These are phyloP conservation scores for Drosophila diplacantha DNA, from an alignment of 2,888 invertebrate genomes.

Conservation along the genomic window DNA sequence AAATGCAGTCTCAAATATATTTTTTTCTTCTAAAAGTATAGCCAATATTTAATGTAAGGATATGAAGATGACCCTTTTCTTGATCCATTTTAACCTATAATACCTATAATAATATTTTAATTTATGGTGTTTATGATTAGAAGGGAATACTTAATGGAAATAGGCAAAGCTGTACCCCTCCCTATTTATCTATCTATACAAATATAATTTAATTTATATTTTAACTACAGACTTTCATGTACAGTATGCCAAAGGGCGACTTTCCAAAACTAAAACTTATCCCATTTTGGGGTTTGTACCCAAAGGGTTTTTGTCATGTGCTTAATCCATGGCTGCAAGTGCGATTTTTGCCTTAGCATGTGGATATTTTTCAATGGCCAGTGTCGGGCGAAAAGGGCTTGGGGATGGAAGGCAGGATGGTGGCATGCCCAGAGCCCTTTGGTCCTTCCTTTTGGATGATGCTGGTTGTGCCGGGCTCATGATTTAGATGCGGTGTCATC, in stretches of 20 bases:
- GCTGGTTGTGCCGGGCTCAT: conserved; percentile 35
- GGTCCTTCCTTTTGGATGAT: conserved; percentile 11
- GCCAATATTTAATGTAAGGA: too few species aligned
- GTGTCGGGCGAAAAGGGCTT: conserved; percentile 29
- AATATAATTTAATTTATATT: neutral
- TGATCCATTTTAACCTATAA: too few species aligned
- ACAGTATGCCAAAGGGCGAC: neutral
- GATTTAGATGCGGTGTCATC: conserved; percentile 46
- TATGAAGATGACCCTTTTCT: neutral
- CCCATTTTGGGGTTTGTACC: conserved; percentile 12
- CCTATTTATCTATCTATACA: neutral
- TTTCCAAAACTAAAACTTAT: neutral
- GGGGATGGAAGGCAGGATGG: neutral
- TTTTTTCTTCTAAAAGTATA: too few species aligned
- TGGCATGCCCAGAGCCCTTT: conserved; percentile 1
- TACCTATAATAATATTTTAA: too few species aligned
- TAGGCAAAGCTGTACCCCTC: too few species aligned
- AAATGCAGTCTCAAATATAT: neutral
- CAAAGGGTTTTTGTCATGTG: conserved; percentile 28
- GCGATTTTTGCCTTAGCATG: conserved; percentile 49
- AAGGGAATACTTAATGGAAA: too few species aligned
- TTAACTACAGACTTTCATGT: neutral
- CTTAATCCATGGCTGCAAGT: conserved; percentile 51
- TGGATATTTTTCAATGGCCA: conserved; percentile 58
- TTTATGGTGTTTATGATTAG: too few species aligned